Base-by-base conservation (phyloP, 2,888 invertebrate species). In the Phoronis australis region DNA sequence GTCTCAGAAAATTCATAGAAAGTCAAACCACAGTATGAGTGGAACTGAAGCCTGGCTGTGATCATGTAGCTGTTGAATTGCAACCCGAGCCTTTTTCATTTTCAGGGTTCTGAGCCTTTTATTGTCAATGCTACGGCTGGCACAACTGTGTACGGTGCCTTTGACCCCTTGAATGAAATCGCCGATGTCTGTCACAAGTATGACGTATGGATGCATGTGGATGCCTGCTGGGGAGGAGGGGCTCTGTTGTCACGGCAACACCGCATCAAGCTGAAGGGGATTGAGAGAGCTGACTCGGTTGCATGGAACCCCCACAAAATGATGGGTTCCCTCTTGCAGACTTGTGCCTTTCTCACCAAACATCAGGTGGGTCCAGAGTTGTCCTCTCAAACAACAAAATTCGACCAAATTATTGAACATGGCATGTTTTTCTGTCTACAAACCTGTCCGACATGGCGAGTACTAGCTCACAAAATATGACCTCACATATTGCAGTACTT, bases 281-380 rank as follows among this genome's bases (percentile, higher is more conserved):
- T 69, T 23, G 60, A 67, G 26, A 94, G 94, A 70, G 92, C 91
- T 52, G 87, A 94, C 77, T 95, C 95, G 5, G 88, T 97, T 57
- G 95, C 96, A 41, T 99, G 97, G 97, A 99, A 99, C 81, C 99
- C 99, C 18, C 99, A 99, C 80, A 99, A 99, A 80, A 83, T 99
- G 75, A 93, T 99, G 92, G 96, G 96, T 0, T 89, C 92, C 1
- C 82, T 94, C 45, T 83, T 99, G 42, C 99, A 99, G 73, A 99
- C 97, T 80, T 96, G 95, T 50, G 94, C 94, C 2, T 90, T 97
- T 61, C 91, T 99, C 76, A 91, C 97, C 80, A 90, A 89, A 77
- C 89, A 94, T 75, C 90, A 94, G 80, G 97, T 97, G 80, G 85
- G 88, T 31, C 15, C 31, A n/a, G n/a, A n/a, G n/a, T n/a, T n/a